phyloP scores from a whole-genome alignment of 1,140 invertebrate species.

The Belonocnema kinseyi region DNA sequence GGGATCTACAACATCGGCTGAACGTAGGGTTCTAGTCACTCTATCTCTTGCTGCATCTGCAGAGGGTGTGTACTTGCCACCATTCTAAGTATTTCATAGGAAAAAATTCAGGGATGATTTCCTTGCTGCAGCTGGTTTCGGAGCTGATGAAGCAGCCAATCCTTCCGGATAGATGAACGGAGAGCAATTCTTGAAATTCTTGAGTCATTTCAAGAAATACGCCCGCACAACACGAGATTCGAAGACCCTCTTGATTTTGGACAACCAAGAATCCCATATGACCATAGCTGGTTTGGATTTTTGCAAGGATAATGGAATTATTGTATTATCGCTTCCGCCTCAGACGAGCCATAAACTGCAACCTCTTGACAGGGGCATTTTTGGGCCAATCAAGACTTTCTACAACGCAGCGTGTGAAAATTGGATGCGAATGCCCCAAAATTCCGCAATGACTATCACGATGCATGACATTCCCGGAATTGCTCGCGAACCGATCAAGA shows the following conservation, averaged over 20 bases:
- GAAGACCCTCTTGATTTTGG: constrained; percentile 61
- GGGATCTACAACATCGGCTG: constrained; percentile 67
- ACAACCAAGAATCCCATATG: constrained; percentile 68
- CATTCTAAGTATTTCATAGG: constrained; percentile 61
- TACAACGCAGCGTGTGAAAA: constrained; percentile 52
- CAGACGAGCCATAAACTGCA: constrained; percentile 62
- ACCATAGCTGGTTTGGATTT: constrained; percentile 64
- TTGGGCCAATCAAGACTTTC: constrained; percentile 68
- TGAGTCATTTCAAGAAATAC: constrained; percentile 66
- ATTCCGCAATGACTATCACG: neutral
- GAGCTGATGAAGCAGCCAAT: constrained; percentile 40
- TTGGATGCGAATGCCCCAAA: constrained; percentile 4
- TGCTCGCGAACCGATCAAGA: neutral
- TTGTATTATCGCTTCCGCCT: constrained; percentile 63
- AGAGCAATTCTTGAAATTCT: constrained; percentile 60
- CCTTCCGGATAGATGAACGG: constrained; percentile 47
- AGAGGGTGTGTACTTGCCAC: constrained; percentile 56
- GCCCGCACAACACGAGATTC: constrained; percentile 50
- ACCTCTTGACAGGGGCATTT: constrained; percentile 65
- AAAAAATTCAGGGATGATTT: constrained; percentile 38
- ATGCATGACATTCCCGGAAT: neutral
- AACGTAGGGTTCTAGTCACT: constrained; percentile 70
- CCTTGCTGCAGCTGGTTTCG: constrained; percentile 20
- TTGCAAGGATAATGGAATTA: constrained; percentile 58
- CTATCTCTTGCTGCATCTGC: constrained; percentile 56